Conservation (phyloP, 1,140 invertebrate species). For the Asobara japonica region DNA sequence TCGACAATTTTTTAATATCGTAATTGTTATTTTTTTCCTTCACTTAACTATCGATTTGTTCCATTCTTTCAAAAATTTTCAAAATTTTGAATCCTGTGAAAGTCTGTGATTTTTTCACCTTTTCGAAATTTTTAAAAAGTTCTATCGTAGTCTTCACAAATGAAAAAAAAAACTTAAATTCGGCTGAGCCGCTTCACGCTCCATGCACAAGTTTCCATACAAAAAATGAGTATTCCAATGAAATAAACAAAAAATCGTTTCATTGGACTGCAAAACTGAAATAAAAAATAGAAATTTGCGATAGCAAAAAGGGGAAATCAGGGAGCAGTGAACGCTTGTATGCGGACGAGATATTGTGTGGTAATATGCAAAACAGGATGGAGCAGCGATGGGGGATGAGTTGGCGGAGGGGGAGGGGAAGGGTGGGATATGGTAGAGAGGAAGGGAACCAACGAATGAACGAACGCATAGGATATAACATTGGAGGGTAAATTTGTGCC, state of each 20-base stretch:
- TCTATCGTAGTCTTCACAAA: no score
- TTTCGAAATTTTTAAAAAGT: no score
- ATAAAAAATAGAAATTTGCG: constrained; percentile 10
- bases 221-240: no score
- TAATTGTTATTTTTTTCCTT: background rate
- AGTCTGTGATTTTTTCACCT: no score
- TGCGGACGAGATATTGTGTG: constrained; percentile 28
- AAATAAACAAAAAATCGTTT: background rate
- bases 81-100: no score
- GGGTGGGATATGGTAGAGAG: background rate
- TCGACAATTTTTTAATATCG: no score
- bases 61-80: no score
- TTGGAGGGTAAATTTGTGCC: constrained; percentile 7
- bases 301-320: constrained; percentile 26
- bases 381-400: background rate
- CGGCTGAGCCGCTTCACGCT: background rate
- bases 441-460: constrained; percentile 13
- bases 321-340: constrained; percentile 25
- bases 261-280: constrained; percentile 2
- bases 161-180: no score
- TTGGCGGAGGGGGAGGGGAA: background rate
- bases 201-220: background rate
- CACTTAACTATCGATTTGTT: no score
- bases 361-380: constrained; percentile 41
- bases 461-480: constrained; percentile 24